Conservation (phyloP, 2,888 invertebrate species). For the Eristalis arbustorum region DNA sequence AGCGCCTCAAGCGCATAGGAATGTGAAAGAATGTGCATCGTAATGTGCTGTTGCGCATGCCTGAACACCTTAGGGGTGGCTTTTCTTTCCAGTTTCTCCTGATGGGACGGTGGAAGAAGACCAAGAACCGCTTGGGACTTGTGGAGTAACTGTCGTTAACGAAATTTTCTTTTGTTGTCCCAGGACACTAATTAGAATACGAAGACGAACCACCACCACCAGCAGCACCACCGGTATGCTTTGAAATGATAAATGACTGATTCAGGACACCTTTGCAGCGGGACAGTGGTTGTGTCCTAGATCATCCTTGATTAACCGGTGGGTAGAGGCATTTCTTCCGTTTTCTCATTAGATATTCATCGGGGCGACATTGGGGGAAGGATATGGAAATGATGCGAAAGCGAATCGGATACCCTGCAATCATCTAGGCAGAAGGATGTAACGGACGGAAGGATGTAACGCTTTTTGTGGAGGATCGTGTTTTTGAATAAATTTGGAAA, state of each 20-base stretch:
- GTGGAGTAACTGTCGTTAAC: constrained; percentile 40
- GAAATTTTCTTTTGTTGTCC: constrained; percentile 16
- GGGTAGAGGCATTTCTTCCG: background rate
- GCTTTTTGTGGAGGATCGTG: background rate
- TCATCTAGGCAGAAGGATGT: background rate
- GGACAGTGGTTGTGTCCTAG: no score
- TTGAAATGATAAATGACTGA: constrained; percentile 61
- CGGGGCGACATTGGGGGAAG: constrained; percentile 52
- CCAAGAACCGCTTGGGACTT: no score
- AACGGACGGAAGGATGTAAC: constrained; percentile 27
- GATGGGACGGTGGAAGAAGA: constrained; percentile 37
- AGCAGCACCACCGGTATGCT: no score
- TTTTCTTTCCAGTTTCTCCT: constrained; percentile 18
- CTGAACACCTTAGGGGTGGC: constrained; percentile 60
- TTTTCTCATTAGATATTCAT: constrained; percentile 65
- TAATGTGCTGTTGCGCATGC: constrained; percentile 64
- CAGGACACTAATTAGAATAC: constrained; percentile 60
- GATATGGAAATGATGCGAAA: constrained; percentile 45
- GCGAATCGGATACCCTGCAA: constrained; percentile 22
- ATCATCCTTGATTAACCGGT: no score
- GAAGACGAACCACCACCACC: background rate
- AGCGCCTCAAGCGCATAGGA: background rate
- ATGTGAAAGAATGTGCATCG: constrained; percentile 47
- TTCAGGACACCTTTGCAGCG: constrained; percentile 27
- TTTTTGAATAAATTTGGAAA: background rate